Evolutionary conservation across 2,113 vertebrate species (phyloP), one percentile per base, ranked within the genome.

Genomic region (Protobothrops mucrosquamatus): DNA sequence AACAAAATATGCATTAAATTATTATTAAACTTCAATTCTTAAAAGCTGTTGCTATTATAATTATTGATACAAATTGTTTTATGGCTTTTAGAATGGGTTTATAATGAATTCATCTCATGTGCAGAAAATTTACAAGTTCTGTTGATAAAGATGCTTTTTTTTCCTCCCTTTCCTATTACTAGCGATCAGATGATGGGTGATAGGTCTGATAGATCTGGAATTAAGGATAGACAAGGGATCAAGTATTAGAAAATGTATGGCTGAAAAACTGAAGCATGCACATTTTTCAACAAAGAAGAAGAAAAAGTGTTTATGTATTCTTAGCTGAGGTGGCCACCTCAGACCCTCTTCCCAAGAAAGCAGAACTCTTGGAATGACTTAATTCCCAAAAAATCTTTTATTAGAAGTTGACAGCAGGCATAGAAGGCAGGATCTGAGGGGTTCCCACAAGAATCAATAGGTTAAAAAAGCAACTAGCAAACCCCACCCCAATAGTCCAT

Each of bases 41-140:
- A 91, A 96, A 95, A 92, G 88, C 92, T 95, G 64, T 95, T 96
- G 94, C 64, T 69, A 14, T 69, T 69, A 69, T n/a, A 93, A 93
- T 95, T 89, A 54, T 85, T 95, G 91, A 95, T 95, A 96, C 96
- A 54, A 74, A 88, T 93, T 88, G 61, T 90, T 94, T 95, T 93
- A 89, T 93, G 95, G 92, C 91, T 95, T 92, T 90, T 95, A 91
- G 92, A 95, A 96, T 88, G 94, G 88, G 92, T 96, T 92, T 92
- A 95, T 90, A 93, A 93, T 94, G 2, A 93, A 96, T 92, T 93
- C 56, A 94, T 94, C 95, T 96, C 95, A 93, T 87, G 87, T 48
- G 55, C 20, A 95, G 39, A 51, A 57, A 57, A 34, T 29, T 55
- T 87, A n/a, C 34, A 24, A 86, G 92, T 94, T 94, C 85, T 54